These are phyloP conservation scores for Portevinia maculata DNA, from an alignment of 2,888 invertebrate genomes.

Conservation along the genomic window DNA sequence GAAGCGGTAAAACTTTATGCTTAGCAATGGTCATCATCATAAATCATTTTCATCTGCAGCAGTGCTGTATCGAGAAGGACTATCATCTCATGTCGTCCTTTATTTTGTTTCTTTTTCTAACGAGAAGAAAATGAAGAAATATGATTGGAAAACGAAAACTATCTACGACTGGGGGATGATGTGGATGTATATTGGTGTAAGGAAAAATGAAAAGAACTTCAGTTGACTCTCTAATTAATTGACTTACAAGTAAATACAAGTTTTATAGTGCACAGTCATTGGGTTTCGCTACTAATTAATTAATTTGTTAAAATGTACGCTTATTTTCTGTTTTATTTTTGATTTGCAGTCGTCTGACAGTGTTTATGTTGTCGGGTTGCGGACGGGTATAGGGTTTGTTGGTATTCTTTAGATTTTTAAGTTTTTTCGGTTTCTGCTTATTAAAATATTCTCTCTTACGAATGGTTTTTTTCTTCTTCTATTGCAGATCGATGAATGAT, in stretches of 20 bases:
- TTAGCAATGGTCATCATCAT: slow-evolving; percentile 73
- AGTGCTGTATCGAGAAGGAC: slow-evolving; percentile 2
- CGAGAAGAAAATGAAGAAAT: slow-evolving; percentile 54
- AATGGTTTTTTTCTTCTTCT: slow-evolving; percentile 1
- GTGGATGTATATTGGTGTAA: slow-evolving; percentile 1
- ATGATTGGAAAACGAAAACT: slow-evolving; percentile 34
- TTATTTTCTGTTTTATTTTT: slow-evolving; percentile 24
- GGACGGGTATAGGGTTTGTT: slow-evolving; percentile 6
- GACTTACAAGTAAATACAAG: slow-evolving; percentile 58
- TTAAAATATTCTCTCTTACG: slow-evolving; percentile 14
- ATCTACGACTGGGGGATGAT: background rate
- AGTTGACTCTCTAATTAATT: slow-evolving; percentile 61
- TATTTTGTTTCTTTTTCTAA: background rate
- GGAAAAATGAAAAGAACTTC: slow-evolving; percentile 53
- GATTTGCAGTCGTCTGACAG: slow-evolving; percentile 24
- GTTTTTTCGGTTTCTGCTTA: background rate
- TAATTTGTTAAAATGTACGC: slow-evolving; percentile 46
- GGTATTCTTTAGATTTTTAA: slow-evolving; percentile 1
- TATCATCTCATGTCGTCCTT: slow-evolving; percentile 4
- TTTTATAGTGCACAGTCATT: slow-evolving; percentile 45
- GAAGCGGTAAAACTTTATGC: slow-evolving; percentile 66
- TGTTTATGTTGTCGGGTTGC: background rate
- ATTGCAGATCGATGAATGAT: slow-evolving; percentile 66
- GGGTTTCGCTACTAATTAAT: slow-evolving; percentile 53
- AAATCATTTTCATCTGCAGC: slow-evolving; percentile 71